phyloP scores from a whole-genome alignment of 2,888 invertebrate species.

The Chrysotoxum bicinctum region DNA sequence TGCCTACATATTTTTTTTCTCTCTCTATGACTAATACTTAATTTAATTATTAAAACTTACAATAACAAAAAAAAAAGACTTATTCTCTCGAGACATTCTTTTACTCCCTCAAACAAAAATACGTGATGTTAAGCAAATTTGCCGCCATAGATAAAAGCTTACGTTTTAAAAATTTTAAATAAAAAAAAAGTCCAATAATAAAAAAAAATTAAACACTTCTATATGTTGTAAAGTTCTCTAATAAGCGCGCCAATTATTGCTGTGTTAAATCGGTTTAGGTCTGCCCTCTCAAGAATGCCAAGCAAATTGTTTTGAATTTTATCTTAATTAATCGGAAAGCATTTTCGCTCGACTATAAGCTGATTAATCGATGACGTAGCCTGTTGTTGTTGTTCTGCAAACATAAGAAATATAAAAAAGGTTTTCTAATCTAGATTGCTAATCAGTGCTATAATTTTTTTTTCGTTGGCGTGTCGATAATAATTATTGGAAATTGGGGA shows the following conservation, averaged over 20 bases:
- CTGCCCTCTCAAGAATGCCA: background rate
- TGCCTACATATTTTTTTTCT: background rate
- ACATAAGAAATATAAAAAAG: background rate
- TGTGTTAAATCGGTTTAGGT: conserved; percentile 1
- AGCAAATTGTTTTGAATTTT: background rate
- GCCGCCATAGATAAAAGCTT: background rate
- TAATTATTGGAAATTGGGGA: conserved; percentile 1
- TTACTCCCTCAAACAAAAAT: background rate
- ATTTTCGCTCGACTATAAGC: conserved; percentile 7
- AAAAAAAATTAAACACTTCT: background rate
- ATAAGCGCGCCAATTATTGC: background rate
- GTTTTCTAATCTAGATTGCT: background rate
- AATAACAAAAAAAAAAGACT: background rate
- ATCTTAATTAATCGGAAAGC: conserved; percentile 27
- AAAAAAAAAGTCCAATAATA: background rate
- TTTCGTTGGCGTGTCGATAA: background rate
- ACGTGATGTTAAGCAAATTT: conserved; percentile 3
- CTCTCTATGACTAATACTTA: conserved; percentile 2
- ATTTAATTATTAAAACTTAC: conserved; percentile 12
- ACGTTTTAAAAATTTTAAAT: conserved; percentile 12
- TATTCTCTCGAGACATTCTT: background rate
- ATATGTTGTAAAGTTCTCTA: background rate
- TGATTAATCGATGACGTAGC: conserved; percentile 15
- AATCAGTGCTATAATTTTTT: conserved; percentile 1
- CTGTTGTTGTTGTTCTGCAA: background rate